These are phyloP conservation scores for Sipha maydis DNA, from an alignment of 2,888 invertebrate species.

Conservation along the genomic window DNA sequence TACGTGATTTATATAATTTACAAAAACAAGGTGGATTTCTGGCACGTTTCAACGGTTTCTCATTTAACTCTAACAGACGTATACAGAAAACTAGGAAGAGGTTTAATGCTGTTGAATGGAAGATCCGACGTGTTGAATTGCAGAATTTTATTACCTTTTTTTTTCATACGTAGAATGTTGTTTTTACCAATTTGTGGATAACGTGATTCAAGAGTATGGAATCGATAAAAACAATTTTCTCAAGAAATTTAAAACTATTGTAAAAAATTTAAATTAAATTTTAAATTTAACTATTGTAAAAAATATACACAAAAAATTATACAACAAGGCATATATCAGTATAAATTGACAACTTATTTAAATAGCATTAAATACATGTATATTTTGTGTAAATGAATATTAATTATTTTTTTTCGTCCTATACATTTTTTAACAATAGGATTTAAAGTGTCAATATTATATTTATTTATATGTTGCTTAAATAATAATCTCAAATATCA, in stretches of 20 bases:
- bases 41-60: conserved; percentile 19
- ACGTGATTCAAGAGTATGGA: conserved; percentile 26
- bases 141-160: conserved; percentile 16
- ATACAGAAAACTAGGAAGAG: not conserved
- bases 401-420: conserved; percentile 35
- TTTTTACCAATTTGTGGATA: not conserved
- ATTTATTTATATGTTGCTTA: conserved; percentile 2
- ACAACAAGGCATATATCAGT: conserved; percentile 32
- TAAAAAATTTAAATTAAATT: too few relatives aligned
- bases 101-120: not conserved
- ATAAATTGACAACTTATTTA: conserved; percentile 28
- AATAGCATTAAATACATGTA: not conserved
- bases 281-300: not conserved
- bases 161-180: conserved; percentile 8
- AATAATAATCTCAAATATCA: conserved; percentile 24
- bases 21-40: conserved; percentile 19
- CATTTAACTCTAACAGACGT: conserved; percentile 1
- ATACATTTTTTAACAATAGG: not conserved
- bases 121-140: conserved; percentile 11
- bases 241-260: too few relatives aligned
- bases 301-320: not conserved
- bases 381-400: not conserved
- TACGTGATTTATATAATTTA: conserved; percentile 28
- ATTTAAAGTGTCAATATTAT: conserved; percentile 10
- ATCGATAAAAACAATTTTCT: conserved; percentile 13